These are phyloP conservation scores for Heloderma charlesbogerti DNA, from an alignment of 2,113 vertebrate species.

Conservation along the genomic window DNA sequence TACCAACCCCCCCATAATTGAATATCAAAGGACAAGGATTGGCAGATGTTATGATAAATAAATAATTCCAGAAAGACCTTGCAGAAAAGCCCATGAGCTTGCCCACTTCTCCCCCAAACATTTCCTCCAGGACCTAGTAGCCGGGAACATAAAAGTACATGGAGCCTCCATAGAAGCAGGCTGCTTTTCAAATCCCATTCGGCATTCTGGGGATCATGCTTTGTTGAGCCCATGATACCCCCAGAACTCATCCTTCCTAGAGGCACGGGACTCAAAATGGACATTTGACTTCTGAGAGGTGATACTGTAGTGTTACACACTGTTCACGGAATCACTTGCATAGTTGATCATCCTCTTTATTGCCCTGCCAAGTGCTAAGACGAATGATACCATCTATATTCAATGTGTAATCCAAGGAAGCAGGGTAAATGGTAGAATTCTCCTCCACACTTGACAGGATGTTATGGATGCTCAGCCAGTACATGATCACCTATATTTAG, in stretches of 20 bases:
- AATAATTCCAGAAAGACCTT: not conserved
- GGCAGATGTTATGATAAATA: not conserved
- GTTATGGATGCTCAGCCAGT: not conserved
- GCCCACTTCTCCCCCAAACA: not conserved
- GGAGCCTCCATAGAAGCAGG: too few relatives aligned
- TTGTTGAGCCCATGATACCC: not conserved
- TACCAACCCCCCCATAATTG: not conserved
- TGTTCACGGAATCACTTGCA: not conserved
- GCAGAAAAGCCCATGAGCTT: not conserved
- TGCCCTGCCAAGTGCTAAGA: not conserved
- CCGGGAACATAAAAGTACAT: not conserved
- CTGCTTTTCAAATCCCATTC: too few relatives aligned
- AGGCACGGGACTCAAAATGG: not conserved
- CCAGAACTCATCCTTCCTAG: not conserved
- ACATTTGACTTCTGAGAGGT: not conserved
- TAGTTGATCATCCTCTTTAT: not conserved
- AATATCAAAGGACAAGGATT: not conserved
- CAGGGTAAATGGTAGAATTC: not conserved
- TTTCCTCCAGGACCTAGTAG: not conserved
- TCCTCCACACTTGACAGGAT: too few relatives aligned
- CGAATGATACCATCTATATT: not conserved
- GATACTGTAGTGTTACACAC: not conserved
- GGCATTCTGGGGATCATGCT: not conserved
- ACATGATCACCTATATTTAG: too few relatives aligned
- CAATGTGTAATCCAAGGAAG: not conserved